Conservation (phyloP, 2,797 vertebrate genomes). For the Sus cebifrons region DNA sequence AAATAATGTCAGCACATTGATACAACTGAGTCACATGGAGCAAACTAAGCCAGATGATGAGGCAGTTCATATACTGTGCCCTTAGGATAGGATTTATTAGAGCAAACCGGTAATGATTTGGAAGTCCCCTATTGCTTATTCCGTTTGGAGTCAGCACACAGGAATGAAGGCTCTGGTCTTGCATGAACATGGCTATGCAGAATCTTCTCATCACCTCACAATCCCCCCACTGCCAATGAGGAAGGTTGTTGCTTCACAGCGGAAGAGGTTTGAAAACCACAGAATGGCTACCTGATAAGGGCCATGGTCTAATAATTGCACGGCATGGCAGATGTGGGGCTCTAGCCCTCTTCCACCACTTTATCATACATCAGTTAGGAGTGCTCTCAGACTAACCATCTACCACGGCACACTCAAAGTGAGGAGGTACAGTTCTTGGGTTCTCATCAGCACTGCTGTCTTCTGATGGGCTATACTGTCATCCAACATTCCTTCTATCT, state of each 20-base stretch:
- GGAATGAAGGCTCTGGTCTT: not conserved
- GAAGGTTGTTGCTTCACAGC: not conserved
- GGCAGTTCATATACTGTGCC: not conserved
- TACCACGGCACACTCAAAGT: not conserved
- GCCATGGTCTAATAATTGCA: not conserved
- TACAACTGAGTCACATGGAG: not conserved
- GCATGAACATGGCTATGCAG: not conserved
- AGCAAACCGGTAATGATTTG: not conserved
- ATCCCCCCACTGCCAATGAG: not conserved
- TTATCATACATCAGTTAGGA: not conserved
- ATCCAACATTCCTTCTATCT: not conserved
- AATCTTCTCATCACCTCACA: not conserved
- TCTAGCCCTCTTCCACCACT: not conserved
- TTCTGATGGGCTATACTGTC: not conserved
- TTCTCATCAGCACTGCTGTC: not conserved
- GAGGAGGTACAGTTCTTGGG: not conserved
- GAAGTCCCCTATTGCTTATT: not conserved
- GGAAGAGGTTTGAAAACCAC: not conserved
- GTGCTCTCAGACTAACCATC: not conserved
- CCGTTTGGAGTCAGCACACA: not conserved
- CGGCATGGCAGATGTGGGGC: not conserved
- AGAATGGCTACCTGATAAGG: not conserved
- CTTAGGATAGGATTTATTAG: not conserved
- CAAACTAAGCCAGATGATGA: slow-evolving; percentile 22
- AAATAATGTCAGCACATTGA: not conserved